Conservation (phyloP, 2,113 vertebrate species). For the Pterophyllum scalare region DNA sequence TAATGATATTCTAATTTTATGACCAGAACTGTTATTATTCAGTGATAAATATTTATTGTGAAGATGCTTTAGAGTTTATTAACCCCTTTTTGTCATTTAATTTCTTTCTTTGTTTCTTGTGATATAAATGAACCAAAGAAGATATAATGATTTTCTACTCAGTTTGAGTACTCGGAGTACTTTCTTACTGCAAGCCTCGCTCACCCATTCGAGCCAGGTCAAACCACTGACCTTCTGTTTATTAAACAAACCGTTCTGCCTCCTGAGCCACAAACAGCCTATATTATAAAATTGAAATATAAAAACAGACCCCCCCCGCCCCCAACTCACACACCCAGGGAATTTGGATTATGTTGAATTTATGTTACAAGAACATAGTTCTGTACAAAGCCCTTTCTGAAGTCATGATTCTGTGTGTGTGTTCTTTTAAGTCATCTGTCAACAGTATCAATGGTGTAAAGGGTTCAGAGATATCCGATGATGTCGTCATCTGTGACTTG, state of each 20-base stretch:
- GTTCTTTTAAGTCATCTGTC: conserved; percentile 59
- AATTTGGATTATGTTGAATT: background rate
- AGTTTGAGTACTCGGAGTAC: no score
- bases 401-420: background rate
- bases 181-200: background rate
- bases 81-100: no score
- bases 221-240: background rate
- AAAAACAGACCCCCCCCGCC: no score
- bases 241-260: background rate
- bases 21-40: no score
- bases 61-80: no score
- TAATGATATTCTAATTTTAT: no score
- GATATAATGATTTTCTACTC: no score
- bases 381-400: background rate
- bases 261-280: background rate
- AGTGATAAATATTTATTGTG: no score
- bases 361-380: no score
- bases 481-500: conserved; percentile 93
- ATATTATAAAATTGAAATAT: background rate
- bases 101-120: no score
- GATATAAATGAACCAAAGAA: no score
- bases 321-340: no score
- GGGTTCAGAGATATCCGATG: conserved; percentile 86
- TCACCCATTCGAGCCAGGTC: background rate
- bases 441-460: conserved; percentile 79